Evolutionary conservation across 2,888 invertebrate species (phyloP).

Genomic region (Campoplex nolae): DNA sequence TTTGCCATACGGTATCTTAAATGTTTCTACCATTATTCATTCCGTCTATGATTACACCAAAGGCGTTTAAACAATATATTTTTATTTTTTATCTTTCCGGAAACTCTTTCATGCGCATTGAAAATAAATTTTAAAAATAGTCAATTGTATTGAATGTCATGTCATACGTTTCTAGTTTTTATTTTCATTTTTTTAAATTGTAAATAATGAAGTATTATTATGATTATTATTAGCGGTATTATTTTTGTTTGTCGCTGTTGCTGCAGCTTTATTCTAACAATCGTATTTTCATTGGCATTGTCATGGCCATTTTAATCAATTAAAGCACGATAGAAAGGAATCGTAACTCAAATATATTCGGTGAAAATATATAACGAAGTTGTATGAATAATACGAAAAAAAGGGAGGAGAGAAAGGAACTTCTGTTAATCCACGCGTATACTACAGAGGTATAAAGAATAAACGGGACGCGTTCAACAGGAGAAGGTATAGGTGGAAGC

Average conservation of each 20-base stretch:
- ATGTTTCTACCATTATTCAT: not conserved
- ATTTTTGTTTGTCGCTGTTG: not conserved
- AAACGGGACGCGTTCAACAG: not conserved
- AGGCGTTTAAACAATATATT: not conserved
- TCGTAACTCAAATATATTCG: not conserved
- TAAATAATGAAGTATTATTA: not conserved
- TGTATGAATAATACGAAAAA: not conserved
- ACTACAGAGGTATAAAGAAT: not conserved
- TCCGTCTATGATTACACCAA: not conserved
- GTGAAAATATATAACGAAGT: not conserved
- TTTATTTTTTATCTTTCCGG: not conserved
- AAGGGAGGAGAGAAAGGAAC: not conserved
- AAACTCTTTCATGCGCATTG: too few species aligned
- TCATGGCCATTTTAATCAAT: not conserved
- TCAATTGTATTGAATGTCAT: not conserved
- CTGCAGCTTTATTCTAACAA: not conserved
- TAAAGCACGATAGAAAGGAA: not conserved
- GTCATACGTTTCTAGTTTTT: not conserved
- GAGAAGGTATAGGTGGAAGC: constrained; percentile 5
- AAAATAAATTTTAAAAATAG: too few species aligned
- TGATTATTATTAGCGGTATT: too few species aligned
- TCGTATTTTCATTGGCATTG: not conserved
- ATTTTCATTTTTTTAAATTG: not conserved
- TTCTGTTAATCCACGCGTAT: not conserved
- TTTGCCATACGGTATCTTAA: constrained; percentile 28